Evolutionary conservation across 2,113 vertebrate species (phyloP).

Genomic region (Triplophysa dalaica): DNA sequence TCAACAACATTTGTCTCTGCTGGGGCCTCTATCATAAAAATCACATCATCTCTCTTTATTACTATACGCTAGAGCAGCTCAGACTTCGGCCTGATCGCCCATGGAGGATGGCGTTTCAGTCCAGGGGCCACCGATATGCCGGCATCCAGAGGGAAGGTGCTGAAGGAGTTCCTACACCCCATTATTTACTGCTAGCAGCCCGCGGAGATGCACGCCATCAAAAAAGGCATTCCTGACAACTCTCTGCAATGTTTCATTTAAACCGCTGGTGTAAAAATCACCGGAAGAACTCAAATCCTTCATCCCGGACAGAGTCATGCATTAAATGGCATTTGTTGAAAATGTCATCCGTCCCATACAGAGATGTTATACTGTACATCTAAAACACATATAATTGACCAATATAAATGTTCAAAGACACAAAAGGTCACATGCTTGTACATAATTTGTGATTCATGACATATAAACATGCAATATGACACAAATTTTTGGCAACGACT

Average conservation of each 20-base stretch:
- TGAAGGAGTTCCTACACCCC: conserved; percentile 12
- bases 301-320: conserved; percentile 34
- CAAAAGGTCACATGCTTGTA: too few relatives aligned
- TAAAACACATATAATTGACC: too few relatives aligned
- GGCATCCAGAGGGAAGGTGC: neutral
- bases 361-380: too few relatives aligned
- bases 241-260: conserved; percentile 53
- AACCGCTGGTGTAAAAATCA: conserved; percentile 47
- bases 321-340: conserved; percentile 49
- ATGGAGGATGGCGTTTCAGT: conserved; percentile 13
- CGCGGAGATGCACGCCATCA: conserved; percentile 27
- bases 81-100: conserved; percentile 18
- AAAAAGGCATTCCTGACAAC: conserved; percentile 17
- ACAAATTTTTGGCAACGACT: too few relatives aligned
- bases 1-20: conserved; percentile 42
- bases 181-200: conserved; percentile 54
- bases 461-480: too few relatives aligned
- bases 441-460: too few relatives aligned
- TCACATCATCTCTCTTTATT: conserved; percentile 51
- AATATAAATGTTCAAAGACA: too few relatives aligned
- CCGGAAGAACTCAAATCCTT: conserved; percentile 52
- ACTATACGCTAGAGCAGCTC: conserved; percentile 33
- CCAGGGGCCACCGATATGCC: neutral
- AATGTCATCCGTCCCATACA: conserved; percentile 8
- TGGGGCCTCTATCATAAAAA: conserved; percentile 46